Conservation (phyloP, 1,140 invertebrate species). For the Portunus trituberculatus region DNA sequence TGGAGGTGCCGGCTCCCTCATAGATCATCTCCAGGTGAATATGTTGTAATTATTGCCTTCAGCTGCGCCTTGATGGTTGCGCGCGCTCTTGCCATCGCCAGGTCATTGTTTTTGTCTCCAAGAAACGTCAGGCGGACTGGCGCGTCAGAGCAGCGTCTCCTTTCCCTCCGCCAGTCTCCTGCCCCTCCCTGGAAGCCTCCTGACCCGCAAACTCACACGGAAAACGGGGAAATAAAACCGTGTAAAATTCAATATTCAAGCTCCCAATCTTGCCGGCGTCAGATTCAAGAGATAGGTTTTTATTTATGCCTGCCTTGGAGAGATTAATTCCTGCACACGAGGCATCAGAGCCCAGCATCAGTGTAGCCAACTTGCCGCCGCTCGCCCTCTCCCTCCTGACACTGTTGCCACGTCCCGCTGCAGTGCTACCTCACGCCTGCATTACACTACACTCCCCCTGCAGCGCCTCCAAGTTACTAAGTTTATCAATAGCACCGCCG, state of each 20-base stretch:
- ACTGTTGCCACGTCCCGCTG: background rate
- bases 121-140: background rate
- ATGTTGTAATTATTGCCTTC: conserved; percentile 71
- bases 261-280: conserved; percentile 57
- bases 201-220: background rate
- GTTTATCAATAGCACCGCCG: background rate
- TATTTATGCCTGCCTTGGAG: conserved; percentile 62
- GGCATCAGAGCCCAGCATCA: conserved; percentile 5
- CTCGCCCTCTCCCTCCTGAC: background rate
- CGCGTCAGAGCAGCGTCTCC: background rate
- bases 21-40: conserved; percentile 68
- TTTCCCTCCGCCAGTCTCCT: background rate
- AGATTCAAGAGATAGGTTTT: conserved; percentile 65
- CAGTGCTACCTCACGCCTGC: background rate
- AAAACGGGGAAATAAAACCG: conserved; percentile 38
- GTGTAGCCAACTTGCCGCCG: conserved; percentile 7
- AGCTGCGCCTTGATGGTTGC: conserved; percentile 63
- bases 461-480: background rate
- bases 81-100: conserved; percentile 57
- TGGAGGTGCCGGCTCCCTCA: conserved; percentile 48
- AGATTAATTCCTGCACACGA: conserved; percentile 65
- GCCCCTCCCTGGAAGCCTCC: background rate
- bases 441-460: background rate
- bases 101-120: conserved; percentile 58
- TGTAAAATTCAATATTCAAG: conserved; percentile 61